Evolutionary conservation across 2,113 vertebrate genomes (phyloP), one percentile per base, ranked within the genome.

Genomic region (Hippopotamus amphibius): DNA sequence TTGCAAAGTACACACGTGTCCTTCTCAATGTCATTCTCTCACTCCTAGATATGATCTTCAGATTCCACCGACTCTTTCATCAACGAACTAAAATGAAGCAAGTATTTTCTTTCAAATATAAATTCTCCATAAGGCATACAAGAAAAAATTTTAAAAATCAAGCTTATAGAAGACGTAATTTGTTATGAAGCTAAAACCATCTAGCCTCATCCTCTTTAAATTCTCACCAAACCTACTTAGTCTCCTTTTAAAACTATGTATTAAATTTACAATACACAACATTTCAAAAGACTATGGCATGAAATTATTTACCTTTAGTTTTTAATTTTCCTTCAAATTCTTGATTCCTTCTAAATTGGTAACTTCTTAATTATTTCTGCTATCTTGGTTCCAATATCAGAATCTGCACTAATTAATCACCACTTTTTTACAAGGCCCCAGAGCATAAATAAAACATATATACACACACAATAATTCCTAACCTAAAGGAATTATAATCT

Each of bases 81-180:
- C 19, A 93, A 50, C 37, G 21, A 24, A 43, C 50, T 77, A 69
- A 87, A 90, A 72, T 21, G 5, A 84, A 96, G 43, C 15, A 90
- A 74, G 2, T 9, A 74, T 91, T 87, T 66, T 85, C 17, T 94
- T 59, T 95, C 65, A 76, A 68, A 55, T 19, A 88, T 13, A 79
- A 83, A 83, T 74, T n/a, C 7, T 66, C 33, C 72, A 22, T 7
- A 3, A 15, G 13, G 21, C 21, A 66, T 24, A 59, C 65, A 41
- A 89, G 6, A 89, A 84, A 13, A 85, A 66, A 84, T 53, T 5
- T 69, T 74, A 94, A n/a, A 89, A 96, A 48, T 26, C 30, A 72
- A 22, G 63, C 19, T 37, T 26, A 59, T 17, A 74, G 4, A 74
- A 80, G 69, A 28, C 22, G 22, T 66, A 33, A 91, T 71, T 55